Evolutionary conservation across 2,797 vertebrate genomes (phyloP), one percentile per base, ranked within the genome.

Genomic region (Micromesistius poutassou): DNA sequence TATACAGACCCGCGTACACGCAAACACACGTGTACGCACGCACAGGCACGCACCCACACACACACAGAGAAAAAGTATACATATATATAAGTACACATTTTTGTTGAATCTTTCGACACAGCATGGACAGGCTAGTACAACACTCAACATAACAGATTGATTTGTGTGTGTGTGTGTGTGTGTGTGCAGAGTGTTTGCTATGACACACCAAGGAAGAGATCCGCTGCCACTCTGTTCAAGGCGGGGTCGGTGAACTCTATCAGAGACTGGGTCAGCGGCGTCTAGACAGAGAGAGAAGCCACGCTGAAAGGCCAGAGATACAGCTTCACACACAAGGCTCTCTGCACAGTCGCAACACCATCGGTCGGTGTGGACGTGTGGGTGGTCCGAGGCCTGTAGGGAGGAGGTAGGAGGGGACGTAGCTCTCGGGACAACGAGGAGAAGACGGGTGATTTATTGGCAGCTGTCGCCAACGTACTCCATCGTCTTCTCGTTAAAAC

Each of bases 191-290:
- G 62, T 68, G 62, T 28, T 25, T 68, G 62, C n/a, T n/a, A 13
- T 2, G 62, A 31, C 94, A 88, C 88, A 99, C 97, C 95, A 84
- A 96, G 91, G 92, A 98, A 99, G 80, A 96, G 93, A 85, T 99
- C 96, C 0, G 94, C 81, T 0, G 97, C 96, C 66, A 96, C 91
- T 86, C 95, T 95, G 94, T 95, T 97, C 93, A 97, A 93, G 84
- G 91, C 91, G 74, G 90, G 81, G 75, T 99, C 96, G 0, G 93
- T 93, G 50, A 98, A 96, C 80, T 98, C 96, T 0, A 99, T 98
- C 85, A 99, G 96, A 0, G 97, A 99, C 84, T 97, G 96, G 30
- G 94, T 94, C 74, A 98, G 94, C 1, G 96, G 96, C 35, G 80
- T 92, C 98, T 99, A 13, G 25, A 28, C 62, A 12, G 62, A 35